Evolutionary conservation across 2,888 invertebrate species (phyloP).

Genomic region (Julus scanicus): DNA sequence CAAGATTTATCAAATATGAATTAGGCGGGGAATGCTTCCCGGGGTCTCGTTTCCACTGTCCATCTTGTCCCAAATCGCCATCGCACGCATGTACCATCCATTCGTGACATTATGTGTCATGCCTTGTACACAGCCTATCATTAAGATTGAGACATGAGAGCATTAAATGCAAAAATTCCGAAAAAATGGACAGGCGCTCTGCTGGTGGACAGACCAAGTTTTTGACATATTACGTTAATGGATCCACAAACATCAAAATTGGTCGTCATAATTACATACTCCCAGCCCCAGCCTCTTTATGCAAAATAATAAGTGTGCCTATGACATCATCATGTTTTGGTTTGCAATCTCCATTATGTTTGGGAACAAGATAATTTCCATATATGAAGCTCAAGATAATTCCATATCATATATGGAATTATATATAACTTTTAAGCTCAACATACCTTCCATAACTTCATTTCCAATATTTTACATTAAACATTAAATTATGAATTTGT

Average conservation of each 20-base stretch:
- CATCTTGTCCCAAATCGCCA: neutral
- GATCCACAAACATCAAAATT: neutral
- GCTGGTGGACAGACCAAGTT: neutral
- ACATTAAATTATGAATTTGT: too few relatives aligned
- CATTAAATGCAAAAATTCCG: neutral
- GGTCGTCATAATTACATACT: neutral
- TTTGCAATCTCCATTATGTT: too few relatives aligned
- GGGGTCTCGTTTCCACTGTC: neutral
- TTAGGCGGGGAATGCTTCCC: neutral
- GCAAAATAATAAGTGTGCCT: neutral
- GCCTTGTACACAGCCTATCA: neutral
- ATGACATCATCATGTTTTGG: too few relatives aligned
- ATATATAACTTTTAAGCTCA: too few relatives aligned
- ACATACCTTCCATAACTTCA: too few relatives aligned
- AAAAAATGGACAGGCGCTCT: neutral
- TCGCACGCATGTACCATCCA: neutral
- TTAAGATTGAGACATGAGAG: neutral
- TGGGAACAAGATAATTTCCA: too few relatives aligned
- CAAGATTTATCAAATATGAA: slow-evolving; percentile 38
- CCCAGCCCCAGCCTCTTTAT: neutral
- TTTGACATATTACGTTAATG: neutral
- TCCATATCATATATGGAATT: too few relatives aligned
- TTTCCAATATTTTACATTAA: too few relatives aligned
- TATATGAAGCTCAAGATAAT: too few relatives aligned
- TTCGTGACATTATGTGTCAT: slow-evolving; percentile 26